A percentile compares a stretch with the other conserved stretches of the same genome.
phyloP scores from a whole-genome alignment of 2,113 vertebrate species.

The Myotis brandtii region DNA sequence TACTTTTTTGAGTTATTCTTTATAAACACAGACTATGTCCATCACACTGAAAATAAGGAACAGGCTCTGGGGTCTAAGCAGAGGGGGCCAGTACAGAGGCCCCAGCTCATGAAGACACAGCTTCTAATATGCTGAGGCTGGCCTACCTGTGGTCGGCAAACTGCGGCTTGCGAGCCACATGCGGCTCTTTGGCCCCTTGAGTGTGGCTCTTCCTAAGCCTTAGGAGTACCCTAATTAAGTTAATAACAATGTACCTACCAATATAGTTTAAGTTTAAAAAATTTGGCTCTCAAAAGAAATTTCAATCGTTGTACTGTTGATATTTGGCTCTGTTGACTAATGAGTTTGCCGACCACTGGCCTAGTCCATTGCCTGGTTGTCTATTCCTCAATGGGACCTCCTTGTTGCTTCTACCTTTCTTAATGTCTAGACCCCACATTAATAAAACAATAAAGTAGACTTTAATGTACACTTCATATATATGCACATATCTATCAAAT shows the following conservation, averaged over 20 bases:
- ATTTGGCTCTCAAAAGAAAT: too few relatives aligned
- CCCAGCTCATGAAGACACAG: rapidly evolving
- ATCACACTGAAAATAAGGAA: not conserved
- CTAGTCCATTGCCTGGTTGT: rapidly evolving
- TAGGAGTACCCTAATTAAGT: too few relatives aligned
- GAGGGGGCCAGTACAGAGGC: not conserved
- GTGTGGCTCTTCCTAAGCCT: too few relatives aligned
- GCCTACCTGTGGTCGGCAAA: too few relatives aligned
- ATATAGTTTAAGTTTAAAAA: too few relatives aligned
- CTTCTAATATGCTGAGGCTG: rapidly evolving
- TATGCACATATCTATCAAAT: not conserved
- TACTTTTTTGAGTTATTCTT: not conserved
- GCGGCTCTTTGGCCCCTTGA: too few relatives aligned
- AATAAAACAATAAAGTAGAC: not conserved
- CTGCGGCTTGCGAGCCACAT: too few relatives aligned
- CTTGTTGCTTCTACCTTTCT: not conserved
- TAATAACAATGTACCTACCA: too few relatives aligned
- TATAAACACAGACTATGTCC: not conserved
- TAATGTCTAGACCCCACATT: not conserved
- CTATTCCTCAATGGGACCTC: too few relatives aligned
- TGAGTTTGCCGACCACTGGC: too few relatives aligned
- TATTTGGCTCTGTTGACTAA: too few relatives aligned
- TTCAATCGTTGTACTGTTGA: too few relatives aligned
- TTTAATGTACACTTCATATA: rapidly evolving
- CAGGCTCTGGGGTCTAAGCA: not conserved